A percentile compares a stretch with the other conserved stretches of the same genome.
Conservation (phyloP, 2,888 invertebrate species). For the Drosophila mayaguana region DNA sequence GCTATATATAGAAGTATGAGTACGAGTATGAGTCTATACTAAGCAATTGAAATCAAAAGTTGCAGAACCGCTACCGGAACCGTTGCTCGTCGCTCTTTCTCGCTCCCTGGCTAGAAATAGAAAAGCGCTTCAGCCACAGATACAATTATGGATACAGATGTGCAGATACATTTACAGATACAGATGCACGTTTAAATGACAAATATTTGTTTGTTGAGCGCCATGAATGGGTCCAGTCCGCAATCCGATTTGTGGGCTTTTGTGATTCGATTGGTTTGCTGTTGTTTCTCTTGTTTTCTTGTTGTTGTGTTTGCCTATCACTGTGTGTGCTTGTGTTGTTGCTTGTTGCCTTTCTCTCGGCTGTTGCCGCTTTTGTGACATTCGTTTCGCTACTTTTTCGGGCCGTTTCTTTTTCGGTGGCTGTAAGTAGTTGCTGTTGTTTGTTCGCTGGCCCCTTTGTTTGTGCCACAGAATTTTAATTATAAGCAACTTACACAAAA, state of each 20-base stretch:
- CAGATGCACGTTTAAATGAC: slow-evolving; percentile 61
- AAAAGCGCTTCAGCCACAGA: slow-evolving; percentile 28
- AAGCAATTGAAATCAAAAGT: slow-evolving; percentile 69
- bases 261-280: slow-evolving; percentile 68
- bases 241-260: slow-evolving; percentile 81
- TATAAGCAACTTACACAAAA: slow-evolving; percentile 78
- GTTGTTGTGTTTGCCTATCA: slow-evolving; percentile 10
- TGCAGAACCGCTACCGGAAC: slow-evolving; percentile 54
- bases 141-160: slow-evolving; percentile 28
- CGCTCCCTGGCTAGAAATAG: slow-evolving; percentile 22
- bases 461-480: slow-evolving; percentile 72
- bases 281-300: slow-evolving; percentile 36
- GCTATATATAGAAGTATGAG: slow-evolving; percentile 41
- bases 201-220: slow-evolving; percentile 73
- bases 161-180: slow-evolving; percentile 32
- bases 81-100: slow-evolving; percentile 35
- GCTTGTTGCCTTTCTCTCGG: slow-evolving; percentile 69
- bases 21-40: slow-evolving; percentile 1
- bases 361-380: slow-evolving; percentile 61
- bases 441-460: slow-evolving; percentile 53
- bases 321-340: slow-evolving; percentile 16
- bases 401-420: slow-evolving; percentile 64
- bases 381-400: slow-evolving; percentile 77
- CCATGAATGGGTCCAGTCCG: slow-evolving; percentile 67
- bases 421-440: slow-evolving; percentile 55